Percentiles rank a stretch among this genome's conserved stretches.
These are phyloP conservation scores for Rhopilema esculentum DNA, from an alignment of 30 jellyfish, hydroid and myxozoan species.

Conservation along the genomic window DNA sequence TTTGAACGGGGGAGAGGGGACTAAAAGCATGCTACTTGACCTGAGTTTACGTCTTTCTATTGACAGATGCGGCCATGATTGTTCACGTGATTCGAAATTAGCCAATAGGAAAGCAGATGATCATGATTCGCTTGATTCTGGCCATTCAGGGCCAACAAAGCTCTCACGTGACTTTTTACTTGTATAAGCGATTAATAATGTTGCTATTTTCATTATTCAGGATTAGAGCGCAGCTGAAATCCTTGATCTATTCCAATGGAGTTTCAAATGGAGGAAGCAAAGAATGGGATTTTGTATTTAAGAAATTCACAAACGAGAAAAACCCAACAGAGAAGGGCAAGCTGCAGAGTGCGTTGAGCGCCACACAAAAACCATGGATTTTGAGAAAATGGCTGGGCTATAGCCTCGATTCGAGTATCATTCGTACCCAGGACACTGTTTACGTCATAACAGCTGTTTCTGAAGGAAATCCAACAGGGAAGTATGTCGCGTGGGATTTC, in stretches of 20 bases:
- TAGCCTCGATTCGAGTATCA: constrained; percentile 75
- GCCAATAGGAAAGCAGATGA: background rate
- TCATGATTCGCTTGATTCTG: background rate
- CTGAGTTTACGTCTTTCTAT: no score
- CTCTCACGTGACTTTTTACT: background rate
- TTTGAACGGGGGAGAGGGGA: no score
- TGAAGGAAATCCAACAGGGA: constrained; percentile 72
- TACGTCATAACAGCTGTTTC: constrained; percentile 89
- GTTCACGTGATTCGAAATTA: background rate
- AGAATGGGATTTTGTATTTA: constrained; percentile 91
- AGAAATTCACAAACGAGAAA: constrained; percentile 36
- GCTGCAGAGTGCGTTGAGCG: constrained; percentile 77
- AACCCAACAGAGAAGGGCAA: constrained; percentile 77
- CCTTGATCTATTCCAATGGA: constrained; percentile 69
- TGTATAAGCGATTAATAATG: background rate
- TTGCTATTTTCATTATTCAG: constrained; percentile 18
- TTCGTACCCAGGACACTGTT: constrained; percentile 92
- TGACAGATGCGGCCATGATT: no score
- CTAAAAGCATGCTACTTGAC: no score
- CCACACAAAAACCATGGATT: constrained; percentile 84
- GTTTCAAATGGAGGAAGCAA: constrained; percentile 87
- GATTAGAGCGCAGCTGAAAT: constrained; percentile 69
- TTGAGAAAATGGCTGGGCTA: constrained; percentile 79
- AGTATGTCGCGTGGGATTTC: constrained; percentile 88
- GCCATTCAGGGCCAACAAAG: background rate